Evolutionary conservation across 1,140 invertebrate genomes (phyloP).

Genomic region (Conus ventricosus): DNA sequence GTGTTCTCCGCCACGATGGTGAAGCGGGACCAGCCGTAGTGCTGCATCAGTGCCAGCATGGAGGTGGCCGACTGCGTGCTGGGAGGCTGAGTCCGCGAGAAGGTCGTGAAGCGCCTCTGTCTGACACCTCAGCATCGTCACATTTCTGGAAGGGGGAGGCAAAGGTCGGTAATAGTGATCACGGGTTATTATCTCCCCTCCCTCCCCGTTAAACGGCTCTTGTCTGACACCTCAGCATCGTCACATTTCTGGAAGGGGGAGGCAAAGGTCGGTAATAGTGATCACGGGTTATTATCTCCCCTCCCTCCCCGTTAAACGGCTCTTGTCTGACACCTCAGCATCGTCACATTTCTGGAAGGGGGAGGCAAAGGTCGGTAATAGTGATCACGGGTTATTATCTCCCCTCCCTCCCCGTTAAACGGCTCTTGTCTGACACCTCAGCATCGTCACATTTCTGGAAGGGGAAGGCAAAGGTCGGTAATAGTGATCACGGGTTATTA

Average conservation of each 20-base stretch:
- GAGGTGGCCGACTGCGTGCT: conserved; percentile 95
- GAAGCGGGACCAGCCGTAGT: conserved; percentile 95
- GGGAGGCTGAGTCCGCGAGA: conserved; percentile 95
- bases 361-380: no score
- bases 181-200: no score
- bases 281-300: no score
- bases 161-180: no score
- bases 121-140: conserved; percentile 90
- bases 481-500: background rate
- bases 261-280: background rate
- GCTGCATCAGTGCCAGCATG: conserved; percentile 88
- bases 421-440: conserved; percentile 86
- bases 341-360: no score
- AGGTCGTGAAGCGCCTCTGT: conserved; percentile 86
- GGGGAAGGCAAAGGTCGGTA: conserved; percentile 41
- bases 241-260: conserved; percentile 89
- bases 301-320: no score
- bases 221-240: conserved; percentile 89
- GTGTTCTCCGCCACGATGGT: conserved; percentile 88
- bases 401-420: no score
- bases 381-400: no score
- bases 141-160: no score
- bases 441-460: conserved; percentile 94
- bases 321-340: no score
- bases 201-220: conserved; percentile 58